Conservation (phyloP, 2,888 invertebrate genomes). For the Lasioglossum villosulum region DNA sequence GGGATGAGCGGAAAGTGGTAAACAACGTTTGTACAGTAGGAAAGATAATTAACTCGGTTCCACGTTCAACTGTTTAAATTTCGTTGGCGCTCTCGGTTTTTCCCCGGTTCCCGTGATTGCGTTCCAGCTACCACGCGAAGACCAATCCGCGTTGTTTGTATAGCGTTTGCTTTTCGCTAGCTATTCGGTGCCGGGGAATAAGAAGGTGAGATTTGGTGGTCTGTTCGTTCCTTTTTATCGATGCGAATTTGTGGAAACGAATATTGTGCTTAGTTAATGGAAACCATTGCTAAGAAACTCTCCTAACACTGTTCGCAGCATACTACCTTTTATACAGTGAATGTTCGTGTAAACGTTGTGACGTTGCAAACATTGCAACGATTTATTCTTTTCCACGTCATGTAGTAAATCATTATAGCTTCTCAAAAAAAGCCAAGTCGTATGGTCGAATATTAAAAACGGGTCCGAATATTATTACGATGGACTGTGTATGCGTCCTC, state of each 20-base stretch:
- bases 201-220: not conserved
- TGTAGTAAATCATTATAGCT: no score
- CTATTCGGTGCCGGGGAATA: not conserved
- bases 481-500: no score
- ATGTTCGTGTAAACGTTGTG: no score
- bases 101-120: conserved; percentile 13
- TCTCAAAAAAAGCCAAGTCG: no score
- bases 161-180: not conserved
- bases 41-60: conserved; percentile 59
- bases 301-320: not conserved
- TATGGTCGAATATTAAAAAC: no score
- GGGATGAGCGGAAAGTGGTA: conserved; percentile 36
- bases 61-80: conserved; percentile 19
- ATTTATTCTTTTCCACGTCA: no score
- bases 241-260: not conserved
- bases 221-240: not conserved
- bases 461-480: no score
- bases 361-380: no score
- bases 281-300: not conserved
- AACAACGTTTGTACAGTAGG: conserved; percentile 56
- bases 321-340: not conserved
- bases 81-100: conserved; percentile 4
- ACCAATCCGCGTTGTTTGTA: not conserved
- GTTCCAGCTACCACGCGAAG: not conserved
- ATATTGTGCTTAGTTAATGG: not conserved